A percentile compares a stretch with the other conserved stretches of the same genome.
Evolutionary conservation across 2,888 invertebrate species (phyloP).

Genomic region (Andrena hattorfiana): DNA sequence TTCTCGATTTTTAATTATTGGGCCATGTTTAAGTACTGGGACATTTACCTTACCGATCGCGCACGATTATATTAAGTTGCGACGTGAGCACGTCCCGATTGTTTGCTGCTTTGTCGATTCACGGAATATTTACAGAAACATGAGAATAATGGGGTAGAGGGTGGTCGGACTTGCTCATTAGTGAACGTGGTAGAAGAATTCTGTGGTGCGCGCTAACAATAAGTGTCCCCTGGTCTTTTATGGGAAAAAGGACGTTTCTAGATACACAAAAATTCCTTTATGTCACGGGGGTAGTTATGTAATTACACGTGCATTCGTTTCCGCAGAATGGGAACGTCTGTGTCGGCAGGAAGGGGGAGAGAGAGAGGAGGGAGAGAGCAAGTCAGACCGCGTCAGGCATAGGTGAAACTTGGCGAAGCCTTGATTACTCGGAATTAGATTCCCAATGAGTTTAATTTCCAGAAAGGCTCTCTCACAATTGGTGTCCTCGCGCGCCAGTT

Average conservation of each 20-base stretch:
- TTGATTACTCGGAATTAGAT: constrained; percentile 73
- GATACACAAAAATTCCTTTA: constrained; percentile 56
- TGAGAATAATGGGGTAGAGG: too few relatives aligned
- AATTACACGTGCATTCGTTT: constrained; percentile 63
- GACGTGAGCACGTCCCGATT: neutral
- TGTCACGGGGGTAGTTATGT: constrained; percentile 58
- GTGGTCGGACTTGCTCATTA: too few relatives aligned
- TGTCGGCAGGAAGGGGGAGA: constrained; percentile 1
- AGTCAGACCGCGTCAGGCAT: constrained; percentile 45
- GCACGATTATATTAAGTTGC: neutral
- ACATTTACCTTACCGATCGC: too few relatives aligned
- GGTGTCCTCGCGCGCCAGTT: constrained; percentile 61
- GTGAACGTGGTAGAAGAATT: neutral
- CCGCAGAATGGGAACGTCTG: constrained; percentile 10
- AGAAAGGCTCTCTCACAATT: constrained; percentile 68
- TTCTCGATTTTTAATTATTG: too few relatives aligned
- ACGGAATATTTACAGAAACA: neutral
- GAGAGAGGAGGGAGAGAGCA: constrained; percentile 1
- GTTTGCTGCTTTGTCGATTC: neutral
- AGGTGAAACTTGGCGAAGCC: constrained; percentile 66
- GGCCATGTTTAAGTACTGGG: too few relatives aligned
- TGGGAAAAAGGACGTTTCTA: constrained; percentile 13
- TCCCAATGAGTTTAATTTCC: constrained; percentile 71
- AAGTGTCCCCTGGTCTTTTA: neutral
- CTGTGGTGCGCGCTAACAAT: neutral